Base-by-base conservation (phyloP, 2,113 vertebrate species). In the Benitochromis conjunctus region DNA sequence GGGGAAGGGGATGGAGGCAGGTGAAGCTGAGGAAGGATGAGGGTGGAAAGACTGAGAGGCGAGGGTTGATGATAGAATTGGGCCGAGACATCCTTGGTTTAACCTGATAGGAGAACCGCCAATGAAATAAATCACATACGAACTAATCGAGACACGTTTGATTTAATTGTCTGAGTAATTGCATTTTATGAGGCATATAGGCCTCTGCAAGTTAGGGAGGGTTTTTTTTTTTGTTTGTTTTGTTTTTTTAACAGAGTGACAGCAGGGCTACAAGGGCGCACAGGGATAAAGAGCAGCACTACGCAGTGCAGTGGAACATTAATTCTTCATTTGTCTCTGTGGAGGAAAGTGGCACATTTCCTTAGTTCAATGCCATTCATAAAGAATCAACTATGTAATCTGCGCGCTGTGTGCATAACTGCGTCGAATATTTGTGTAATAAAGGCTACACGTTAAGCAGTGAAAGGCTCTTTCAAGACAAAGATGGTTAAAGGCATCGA, bases 101-200 rank as follows among this genome's bases (percentile, higher is more conserved):
- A 94, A 94, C 94, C 90, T 92, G 90, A 90, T 89, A 93, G 92
- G 93, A 94, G 91, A 94, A 90, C 82, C 26, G 29, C 81, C 74
- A 69, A 85, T 19, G 88, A 93, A 94, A 93, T 92, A 91, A 95
- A 94, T 95, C 92, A 94, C 88, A 94, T 90, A 56, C n/a, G 71
- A 86, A 82, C 88, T 91, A 96, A 96, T 95, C 92, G 95, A 95
- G 91, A 93, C 93, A 91, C 34, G 88, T 93, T 93, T 85, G 88
- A 92, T 94, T 95, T 94, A 95, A 96, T 96, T 95, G 92, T 92
- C 87, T 91, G 86, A 95, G 94, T 96, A 95, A 93, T 95, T 93
- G 89, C 81, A 51, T 95, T 94, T 89, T 88, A 85, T 90, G 85
- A 89, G 90, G 62, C 80, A 4, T 12, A 80, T 62, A 48, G 88